phyloP scores from a whole-genome alignment of 2,797 vertebrate species.

The Notamacropus eugenii region DNA sequence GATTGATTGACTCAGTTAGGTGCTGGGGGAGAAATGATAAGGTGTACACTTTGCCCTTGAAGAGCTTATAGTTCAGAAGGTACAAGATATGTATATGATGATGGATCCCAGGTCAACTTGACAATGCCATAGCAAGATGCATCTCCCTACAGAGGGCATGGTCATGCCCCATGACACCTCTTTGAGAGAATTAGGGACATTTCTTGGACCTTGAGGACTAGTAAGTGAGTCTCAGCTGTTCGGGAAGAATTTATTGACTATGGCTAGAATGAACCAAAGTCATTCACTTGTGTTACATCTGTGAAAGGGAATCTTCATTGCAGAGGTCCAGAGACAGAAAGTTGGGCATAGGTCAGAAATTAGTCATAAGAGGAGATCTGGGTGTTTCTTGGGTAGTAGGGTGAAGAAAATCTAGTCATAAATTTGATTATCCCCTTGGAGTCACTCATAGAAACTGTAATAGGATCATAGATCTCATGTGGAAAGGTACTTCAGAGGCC shows the following conservation, averaged over 20 bases:
- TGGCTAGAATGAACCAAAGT: neutral
- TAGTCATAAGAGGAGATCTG: neutral
- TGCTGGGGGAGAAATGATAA: neutral
- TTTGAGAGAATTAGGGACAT: neutral
- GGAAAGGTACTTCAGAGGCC: neutral
- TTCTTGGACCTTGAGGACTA: neutral
- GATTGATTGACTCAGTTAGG: neutral
- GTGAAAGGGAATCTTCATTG: neutral
- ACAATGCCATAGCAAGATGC: neutral
- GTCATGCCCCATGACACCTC: neutral
- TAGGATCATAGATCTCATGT: neutral
- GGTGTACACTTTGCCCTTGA: neutral
- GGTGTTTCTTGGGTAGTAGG: neutral
- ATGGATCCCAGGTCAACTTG: neutral
- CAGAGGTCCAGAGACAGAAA: neutral
- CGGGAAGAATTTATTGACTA: neutral
- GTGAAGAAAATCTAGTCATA: neutral
- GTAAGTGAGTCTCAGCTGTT: neutral
- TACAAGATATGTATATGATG: neutral
- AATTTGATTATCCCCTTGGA: neutral
- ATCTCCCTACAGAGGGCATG: neutral
- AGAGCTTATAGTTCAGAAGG: neutral
- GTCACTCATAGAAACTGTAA: neutral
- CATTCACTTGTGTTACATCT: neutral
- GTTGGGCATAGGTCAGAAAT: neutral